A percentile compares a stretch with the other conserved stretches of the same genome.
Conservation (phyloP, 2,888 invertebrate genomes). For the Elgonia sp. region DNA sequence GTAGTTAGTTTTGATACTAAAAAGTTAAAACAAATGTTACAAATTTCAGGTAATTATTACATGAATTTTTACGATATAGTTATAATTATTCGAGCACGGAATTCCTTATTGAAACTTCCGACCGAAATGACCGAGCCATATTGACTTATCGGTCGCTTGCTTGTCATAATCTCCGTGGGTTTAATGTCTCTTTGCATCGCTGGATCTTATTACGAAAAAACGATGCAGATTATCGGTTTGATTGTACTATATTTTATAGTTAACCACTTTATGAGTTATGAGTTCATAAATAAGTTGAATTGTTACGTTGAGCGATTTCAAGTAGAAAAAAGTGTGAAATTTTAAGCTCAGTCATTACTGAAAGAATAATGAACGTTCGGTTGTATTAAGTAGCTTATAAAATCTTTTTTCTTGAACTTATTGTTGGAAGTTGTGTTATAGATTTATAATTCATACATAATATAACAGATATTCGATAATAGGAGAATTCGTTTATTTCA, state of each 20-base stretch:
- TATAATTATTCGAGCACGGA: slow-evolving; percentile 15
- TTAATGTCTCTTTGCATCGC: slow-evolving; percentile 42
- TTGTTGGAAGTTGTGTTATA: background rate
- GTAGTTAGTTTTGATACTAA: too few species aligned
- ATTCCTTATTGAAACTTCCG: slow-evolving; percentile 50
- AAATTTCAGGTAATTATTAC: background rate
- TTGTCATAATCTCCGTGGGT: slow-evolving; percentile 42
- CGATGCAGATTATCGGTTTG: background rate
- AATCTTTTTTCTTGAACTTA: background rate
- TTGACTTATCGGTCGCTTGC: slow-evolving; percentile 45
- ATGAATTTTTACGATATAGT: background rate
- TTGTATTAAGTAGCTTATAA: background rate
- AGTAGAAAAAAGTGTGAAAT: background rate
- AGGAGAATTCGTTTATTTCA: too few species aligned
- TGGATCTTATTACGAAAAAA: slow-evolving; percentile 33
- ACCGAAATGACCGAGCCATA: slow-evolving; percentile 18
- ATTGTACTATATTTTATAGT: slow-evolving; percentile 23
- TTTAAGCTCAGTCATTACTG: background rate
- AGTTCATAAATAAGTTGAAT: background rate
- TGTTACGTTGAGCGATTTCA: background rate
- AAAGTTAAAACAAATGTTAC: too few species aligned
- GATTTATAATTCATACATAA: too few species aligned
- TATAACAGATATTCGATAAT: too few species aligned
- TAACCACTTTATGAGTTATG: background rate
- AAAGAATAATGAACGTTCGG: background rate